Percentiles rank a stretch among this genome's conserved stretches.
These are phyloP conservation scores for Pipa parva DNA, from an alignment of 2,113 vertebrate species.

Conservation along the genomic window DNA sequence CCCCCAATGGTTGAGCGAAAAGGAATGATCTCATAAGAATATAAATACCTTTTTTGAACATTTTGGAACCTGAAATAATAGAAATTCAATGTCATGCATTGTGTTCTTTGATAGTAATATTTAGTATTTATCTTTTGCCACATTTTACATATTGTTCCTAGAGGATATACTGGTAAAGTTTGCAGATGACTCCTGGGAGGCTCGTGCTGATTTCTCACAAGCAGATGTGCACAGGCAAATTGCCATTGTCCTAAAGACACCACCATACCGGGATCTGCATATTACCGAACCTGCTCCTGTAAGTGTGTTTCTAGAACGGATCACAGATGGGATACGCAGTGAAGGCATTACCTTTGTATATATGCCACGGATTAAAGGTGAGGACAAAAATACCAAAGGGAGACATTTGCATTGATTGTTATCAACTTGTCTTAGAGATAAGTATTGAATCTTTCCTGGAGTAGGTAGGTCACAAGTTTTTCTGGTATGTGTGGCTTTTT, in stretches of 20 bases:
- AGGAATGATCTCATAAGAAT: too few species aligned
- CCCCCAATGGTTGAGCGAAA: too few species aligned
- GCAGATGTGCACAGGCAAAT: slow-evolving; percentile 89
- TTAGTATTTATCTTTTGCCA: neutral
- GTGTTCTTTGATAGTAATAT: too few species aligned
- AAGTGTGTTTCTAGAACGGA: slow-evolving; percentile 69
- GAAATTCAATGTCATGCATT: too few species aligned
- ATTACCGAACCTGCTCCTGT: slow-evolving; percentile 71
- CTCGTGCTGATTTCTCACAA: slow-evolving; percentile 82
- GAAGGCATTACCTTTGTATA: slow-evolving; percentile 75
- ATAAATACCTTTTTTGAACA: too few species aligned
- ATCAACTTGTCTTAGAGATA: too few species aligned
- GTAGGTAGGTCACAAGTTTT: too few species aligned
- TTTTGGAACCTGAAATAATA: too few species aligned
- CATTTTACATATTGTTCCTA: slow-evolving; percentile 39
- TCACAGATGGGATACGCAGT: slow-evolving; percentile 84
- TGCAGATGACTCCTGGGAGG: slow-evolving; percentile 73
- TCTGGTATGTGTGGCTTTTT: too few species aligned
- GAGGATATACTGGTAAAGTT: slow-evolving; percentile 88
- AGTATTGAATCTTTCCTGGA: too few species aligned
- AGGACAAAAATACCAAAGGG: neutral
- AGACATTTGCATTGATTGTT: too few species aligned
- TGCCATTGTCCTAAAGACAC: slow-evolving; percentile 85
- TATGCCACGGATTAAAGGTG: slow-evolving; percentile 73
- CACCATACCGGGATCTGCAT: slow-evolving; percentile 78